Percentiles rank a stretch among this genome's conserved stretches.
These are phyloP conservation scores for Phortica variegata DNA, from an alignment of 1,140 invertebrate genomes.

Conservation along the genomic window DNA sequence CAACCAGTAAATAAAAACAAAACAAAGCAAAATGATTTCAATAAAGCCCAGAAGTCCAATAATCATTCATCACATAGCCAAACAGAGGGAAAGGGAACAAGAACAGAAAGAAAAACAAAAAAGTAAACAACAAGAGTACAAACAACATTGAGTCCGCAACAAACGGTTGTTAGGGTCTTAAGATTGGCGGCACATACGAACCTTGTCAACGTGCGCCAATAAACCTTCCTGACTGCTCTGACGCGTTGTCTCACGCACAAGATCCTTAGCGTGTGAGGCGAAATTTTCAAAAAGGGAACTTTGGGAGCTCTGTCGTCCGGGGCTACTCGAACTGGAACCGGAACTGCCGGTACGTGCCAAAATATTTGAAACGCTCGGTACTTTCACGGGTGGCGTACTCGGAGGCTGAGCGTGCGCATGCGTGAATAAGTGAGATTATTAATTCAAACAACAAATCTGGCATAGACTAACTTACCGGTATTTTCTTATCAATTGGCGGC, in stretches of 20 bases:
- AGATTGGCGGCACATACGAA: slow-evolving; percentile 38
- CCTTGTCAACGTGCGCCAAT: slow-evolving; percentile 88
- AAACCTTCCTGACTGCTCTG: slow-evolving; percentile 87
- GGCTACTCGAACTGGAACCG: slow-evolving; percentile 59
- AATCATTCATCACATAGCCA: no score
- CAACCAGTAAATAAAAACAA: no score
- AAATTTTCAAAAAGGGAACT: slow-evolving; percentile 82
- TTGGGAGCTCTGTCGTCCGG: slow-evolving; percentile 71
- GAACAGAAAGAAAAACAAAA: no score
- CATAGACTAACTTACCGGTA: slow-evolving; percentile 28
- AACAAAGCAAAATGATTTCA: no score
- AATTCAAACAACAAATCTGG: background rate
- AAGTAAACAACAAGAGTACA: slow-evolving; percentile 34
- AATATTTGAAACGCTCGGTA: slow-evolving; percentile 67
- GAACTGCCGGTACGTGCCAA: slow-evolving; percentile 68
- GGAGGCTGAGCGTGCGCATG: no score
- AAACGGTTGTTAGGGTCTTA: slow-evolving; percentile 1
- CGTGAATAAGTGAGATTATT: background rate
- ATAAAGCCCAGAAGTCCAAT: no score
- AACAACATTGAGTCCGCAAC: slow-evolving; percentile 21
- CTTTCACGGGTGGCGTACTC: slow-evolving; percentile 61
- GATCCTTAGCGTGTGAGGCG: slow-evolving; percentile 80
- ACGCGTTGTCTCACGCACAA: slow-evolving; percentile 80
- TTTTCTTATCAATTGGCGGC: slow-evolving; percentile 32
- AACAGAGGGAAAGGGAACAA: no score